Evolutionary conservation across 2,113 vertebrate genomes (phyloP), one percentile per base, ranked within the genome.

Genomic region (Datnioides undecimradiatus): DNA sequence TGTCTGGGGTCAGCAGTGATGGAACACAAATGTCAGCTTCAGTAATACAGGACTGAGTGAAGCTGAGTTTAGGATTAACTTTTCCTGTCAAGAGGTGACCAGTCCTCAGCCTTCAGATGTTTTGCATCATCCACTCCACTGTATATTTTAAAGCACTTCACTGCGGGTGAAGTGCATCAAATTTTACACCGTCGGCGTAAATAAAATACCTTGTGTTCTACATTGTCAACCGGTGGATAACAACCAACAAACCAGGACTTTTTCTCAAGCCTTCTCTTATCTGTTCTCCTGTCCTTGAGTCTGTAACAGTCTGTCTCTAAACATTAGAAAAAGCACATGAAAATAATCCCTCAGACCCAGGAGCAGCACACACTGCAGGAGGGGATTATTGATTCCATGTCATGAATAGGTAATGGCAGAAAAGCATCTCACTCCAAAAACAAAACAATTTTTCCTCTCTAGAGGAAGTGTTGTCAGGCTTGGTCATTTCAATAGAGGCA

Each of bases 351-450:
- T 83, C 3, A n/a, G 29, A 79, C 71, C 73, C 62, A 23, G 75
- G 40, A 76, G 71, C 70, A 79, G 76, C 57, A 34, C 54, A 77
- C 54, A 34, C 33, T 40, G 73, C 74, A 1, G 41, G 48, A 64
- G 55, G 67, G 60, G 29, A 0, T 33, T 85, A 88, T 79, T 80
- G 83, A 90, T 86, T 85, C 65, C 34, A 76, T 79, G 76, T 73
- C 74, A 87, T 89, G 79, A 89, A 89, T 92, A 69, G 74, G 51
- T 89, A 82, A 86, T 78, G 51, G 59, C 1, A 1, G 23, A 45
- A 79, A 85, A 75, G 55, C 45, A 64, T 79, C 65, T 81, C 63
- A 69, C 59, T 66, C 52, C n/a, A 46, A 80, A 85, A 82, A 67
- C 48, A 82, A 79, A 76, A 69, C 54, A 62, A 13, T 60, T 73